A percentile compares a stretch with the other conserved stretches of the same genome.
phyloP scores from a whole-genome alignment of 2,797 vertebrate species.

The Cygnus olor region DNA sequence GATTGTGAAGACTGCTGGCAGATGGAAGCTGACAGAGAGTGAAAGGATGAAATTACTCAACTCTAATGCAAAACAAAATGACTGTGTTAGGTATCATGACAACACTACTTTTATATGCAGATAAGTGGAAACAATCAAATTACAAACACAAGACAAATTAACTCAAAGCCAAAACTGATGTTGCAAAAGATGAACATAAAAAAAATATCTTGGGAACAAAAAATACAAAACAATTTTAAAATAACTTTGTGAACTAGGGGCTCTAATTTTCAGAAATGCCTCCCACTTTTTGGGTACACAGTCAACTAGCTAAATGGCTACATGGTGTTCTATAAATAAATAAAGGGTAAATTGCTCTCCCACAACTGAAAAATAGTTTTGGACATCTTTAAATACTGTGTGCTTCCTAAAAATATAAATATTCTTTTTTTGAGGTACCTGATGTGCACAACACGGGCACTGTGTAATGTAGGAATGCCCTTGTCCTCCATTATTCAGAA shows the following conservation, averaged over 20 bases:
- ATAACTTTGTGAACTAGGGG: not conserved
- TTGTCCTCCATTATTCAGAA: not conserved
- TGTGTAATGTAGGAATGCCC: not conserved
- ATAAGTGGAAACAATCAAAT: not conserved
- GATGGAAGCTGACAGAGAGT: not conserved
- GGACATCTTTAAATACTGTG: not conserved
- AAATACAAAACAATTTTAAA: not conserved
- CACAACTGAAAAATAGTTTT: not conserved
- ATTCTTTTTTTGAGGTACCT: not conserved
- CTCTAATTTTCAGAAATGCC: slow-evolving; percentile 1
- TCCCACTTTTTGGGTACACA: not conserved
- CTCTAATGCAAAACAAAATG: not conserved
- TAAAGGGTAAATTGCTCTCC: not conserved
- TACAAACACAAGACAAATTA: not conserved
- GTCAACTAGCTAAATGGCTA: not conserved
- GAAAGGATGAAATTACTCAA: not conserved
- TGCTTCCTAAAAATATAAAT: not conserved
- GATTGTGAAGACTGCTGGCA: slow-evolving; percentile 9
- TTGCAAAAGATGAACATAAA: not conserved
- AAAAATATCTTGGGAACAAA: not conserved
- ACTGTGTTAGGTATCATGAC: not conserved
- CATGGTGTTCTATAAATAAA: not conserved
- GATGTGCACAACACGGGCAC: not conserved
- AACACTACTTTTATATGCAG: not conserved
- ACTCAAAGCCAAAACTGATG: not conserved